phyloP scores from a whole-genome alignment of 2,888 invertebrate species.

The Abscondita cerata region DNA sequence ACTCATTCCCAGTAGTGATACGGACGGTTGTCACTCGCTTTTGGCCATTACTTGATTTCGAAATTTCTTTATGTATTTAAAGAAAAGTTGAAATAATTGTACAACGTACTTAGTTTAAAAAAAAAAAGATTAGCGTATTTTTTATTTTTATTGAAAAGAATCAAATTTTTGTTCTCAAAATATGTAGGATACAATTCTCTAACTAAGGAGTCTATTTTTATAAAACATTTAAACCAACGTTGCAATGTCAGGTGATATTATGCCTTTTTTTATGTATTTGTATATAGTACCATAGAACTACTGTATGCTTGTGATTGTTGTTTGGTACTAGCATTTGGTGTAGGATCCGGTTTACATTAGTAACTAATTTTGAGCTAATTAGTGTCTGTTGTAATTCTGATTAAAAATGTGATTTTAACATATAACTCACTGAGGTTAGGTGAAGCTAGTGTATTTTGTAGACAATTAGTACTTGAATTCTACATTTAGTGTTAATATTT shows the following conservation, averaged over 20 bases:
- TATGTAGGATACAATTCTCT: constrained; percentile 17
- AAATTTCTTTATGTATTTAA: too few relatives aligned
- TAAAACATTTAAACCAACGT: constrained; percentile 28
- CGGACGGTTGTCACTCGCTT: not conserved
- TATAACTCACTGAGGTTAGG: constrained; percentile 21
- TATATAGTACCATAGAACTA: constrained; percentile 48
- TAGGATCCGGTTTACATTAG: constrained; percentile 49
- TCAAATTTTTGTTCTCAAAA: not conserved
- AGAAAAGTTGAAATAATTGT: too few relatives aligned
- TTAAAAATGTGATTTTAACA: constrained; percentile 25
- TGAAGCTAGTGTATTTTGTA: constrained; percentile 21
- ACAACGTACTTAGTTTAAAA: too few relatives aligned
- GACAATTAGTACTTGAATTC: constrained; percentile 31
- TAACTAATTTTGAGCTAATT: constrained; percentile 31
- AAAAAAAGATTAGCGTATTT: constrained; percentile 4
- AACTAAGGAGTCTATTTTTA: constrained; percentile 35
- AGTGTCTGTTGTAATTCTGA: constrained; percentile 19
- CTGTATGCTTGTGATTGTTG: constrained; percentile 46
- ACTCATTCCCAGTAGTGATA: constrained; percentile 5
- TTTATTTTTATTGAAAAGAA: constrained; percentile 18
- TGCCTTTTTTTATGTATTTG: constrained; percentile 55
- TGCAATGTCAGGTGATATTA: constrained; percentile 56
- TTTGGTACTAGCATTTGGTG: constrained; percentile 45
- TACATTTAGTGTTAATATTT: constrained; percentile 55
- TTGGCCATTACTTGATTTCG: not conserved